phyloP scores from a whole-genome alignment of 2,888 invertebrate species.

The Laspeyria flexula region DNA sequence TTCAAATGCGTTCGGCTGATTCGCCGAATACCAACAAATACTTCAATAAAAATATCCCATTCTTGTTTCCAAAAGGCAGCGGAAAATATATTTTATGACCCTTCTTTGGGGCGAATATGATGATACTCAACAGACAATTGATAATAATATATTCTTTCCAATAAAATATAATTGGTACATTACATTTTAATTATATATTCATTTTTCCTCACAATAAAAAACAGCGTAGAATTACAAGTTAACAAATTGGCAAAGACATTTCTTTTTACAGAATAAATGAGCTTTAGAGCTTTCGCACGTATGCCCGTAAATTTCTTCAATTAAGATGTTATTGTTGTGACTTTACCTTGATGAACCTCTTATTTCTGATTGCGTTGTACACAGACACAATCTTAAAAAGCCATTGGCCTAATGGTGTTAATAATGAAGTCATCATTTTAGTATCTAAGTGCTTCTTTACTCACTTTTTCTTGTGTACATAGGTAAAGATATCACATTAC shows the following conservation, averaged over 20 bases:
- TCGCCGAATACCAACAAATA: constrained; percentile 45
- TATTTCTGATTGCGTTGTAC: constrained; percentile 21
- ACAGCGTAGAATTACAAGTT: no score
- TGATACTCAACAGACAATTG: constrained; percentile 48
- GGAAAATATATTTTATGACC: constrained; percentile 8
- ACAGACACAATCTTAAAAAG: not conserved
- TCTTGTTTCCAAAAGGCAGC: constrained; percentile 4
- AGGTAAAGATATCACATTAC: no score
- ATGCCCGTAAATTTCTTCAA: constrained; percentile 19
- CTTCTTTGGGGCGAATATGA: constrained; percentile 21
- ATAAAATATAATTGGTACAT: no score
- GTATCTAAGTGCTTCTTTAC: no score
- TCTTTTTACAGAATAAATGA: constrained; percentile 4
- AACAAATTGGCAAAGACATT: no score
- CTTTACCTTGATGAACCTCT: constrained; percentile 17
- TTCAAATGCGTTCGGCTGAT: constrained; percentile 44
- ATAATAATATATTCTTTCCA: no score
- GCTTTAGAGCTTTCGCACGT: no score
- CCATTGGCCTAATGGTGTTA: not conserved
- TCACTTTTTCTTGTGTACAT: no score
- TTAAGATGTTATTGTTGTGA: constrained; percentile 23
- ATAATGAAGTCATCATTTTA: no score
- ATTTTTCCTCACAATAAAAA: constrained; percentile 68
- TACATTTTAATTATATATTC: no score
- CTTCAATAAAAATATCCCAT: constrained; percentile 5